Evolutionary conservation across 2,113 vertebrate genomes (phyloP), one percentile per base, ranked within the genome.

Genomic region (Thomomys bottae): DNA sequence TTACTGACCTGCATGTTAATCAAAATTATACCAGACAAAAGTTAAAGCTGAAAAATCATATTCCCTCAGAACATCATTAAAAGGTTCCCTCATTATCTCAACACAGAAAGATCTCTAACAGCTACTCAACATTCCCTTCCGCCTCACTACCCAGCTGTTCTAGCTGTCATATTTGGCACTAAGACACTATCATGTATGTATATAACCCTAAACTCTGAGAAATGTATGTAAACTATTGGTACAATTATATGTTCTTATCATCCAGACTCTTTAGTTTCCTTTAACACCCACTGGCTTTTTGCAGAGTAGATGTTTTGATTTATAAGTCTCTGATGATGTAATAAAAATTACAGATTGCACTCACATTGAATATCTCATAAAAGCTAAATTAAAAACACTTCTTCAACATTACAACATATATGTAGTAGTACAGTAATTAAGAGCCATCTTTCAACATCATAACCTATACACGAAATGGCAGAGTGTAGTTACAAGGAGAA

Each of bases 351-450:
- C 38, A 86, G 66, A 88, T 59, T 87, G 92, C 20, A 77, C 54
- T 66, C 85, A 89, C 81, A 94, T 64, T 94, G 91, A 84, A 38
- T 36, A 88, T 66, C 77, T 92, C 73, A 63, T 94, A 91, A 94
- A 95, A 88, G 64, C 78, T 87, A 79, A 89, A 93, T 94, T 89
- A 95, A 94, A 95, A 96, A 61, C 79, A 82, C 57, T 94, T 89
- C n/a, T 85, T 95, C 59, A 89, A 81, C 63, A 84, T 95, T 94
- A 94, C 38, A 66, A 72, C 34, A 75, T 92, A 81, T 38, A 87
- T n/a, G 61, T 28, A 34, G 40, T 1, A 57, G 8, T 3, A 30
- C 2, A 59, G 57, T 63, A 63, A 73, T 75, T 84, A 91, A 40
- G 21, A 91, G 68, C 36, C 75, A 82, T 92, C 75, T 38, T 89